Conservation (phyloP, 2,888 invertebrate genomes). For the Pachliopta kotzebuea region DNA sequence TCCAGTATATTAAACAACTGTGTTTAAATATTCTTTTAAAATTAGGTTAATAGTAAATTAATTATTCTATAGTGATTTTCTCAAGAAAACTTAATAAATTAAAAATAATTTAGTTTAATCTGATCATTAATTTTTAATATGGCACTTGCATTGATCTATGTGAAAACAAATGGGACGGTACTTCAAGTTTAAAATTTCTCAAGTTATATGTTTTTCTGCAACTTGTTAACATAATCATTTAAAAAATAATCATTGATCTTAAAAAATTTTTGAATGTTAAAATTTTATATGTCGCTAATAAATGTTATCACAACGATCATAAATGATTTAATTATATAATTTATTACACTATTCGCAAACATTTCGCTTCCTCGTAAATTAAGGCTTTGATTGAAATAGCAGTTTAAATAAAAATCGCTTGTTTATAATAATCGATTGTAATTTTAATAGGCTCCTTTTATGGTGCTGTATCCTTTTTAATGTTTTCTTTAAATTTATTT, state of each 20-base stretch:
- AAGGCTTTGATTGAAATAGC: not conserved
- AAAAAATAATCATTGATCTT: conserved; percentile 3
- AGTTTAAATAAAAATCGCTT: not conserved
- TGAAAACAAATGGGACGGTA: too few relatives aligned
- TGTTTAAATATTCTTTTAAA: not conserved
- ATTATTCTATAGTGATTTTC: not conserved
- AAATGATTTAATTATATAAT: conserved; percentile 3
- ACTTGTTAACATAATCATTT: conserved; percentile 6
- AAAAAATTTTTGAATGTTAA: conserved; percentile 1
- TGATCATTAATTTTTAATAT: not conserved
- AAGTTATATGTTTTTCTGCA: not conserved
- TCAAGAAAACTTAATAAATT: not conserved
- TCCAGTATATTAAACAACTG: too few relatives aligned
- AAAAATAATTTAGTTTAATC: not conserved
- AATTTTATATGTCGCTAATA: conserved; percentile 1
- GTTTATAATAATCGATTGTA: not conserved
- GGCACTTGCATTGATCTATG: not conserved
- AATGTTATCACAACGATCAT: conserved; percentile 5
- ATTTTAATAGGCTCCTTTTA: not conserved
- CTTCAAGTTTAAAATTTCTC: not conserved
- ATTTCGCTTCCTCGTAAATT: conserved; percentile 13
- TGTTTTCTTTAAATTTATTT: not conserved
- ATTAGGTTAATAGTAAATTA: not conserved
- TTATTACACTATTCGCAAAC: conserved; percentile 7
- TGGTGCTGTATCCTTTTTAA: not conserved